Evolutionary conservation across 2,888 invertebrate species (phyloP), one percentile per base, ranked within the genome.

Genomic region (Cephus pygmeus): DNA sequence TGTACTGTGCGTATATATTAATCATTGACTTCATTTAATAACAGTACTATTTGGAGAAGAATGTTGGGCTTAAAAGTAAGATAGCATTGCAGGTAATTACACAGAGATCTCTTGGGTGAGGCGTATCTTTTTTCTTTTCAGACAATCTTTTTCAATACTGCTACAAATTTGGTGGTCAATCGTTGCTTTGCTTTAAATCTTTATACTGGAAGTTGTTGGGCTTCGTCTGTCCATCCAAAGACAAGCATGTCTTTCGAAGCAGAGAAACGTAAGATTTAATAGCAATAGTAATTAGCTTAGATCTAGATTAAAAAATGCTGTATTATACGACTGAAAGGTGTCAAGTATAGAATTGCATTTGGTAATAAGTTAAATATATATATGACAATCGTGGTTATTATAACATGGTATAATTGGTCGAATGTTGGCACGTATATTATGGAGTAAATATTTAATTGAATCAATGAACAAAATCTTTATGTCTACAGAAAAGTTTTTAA

Each of bases 401-500:
- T 23, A 23, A 23, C 2, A 56, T 9, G 9, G 9, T 56, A 23
- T 2, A 56, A 23, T 23, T 56, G 6, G 0, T 56, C 9, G 23
- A 56, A 9, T 15, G 0, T 15, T 40, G 9, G 9, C 6, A 56
- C 23, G 15, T 56, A 6, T 40, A 9, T 56, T 56, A 56, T 9
- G 2, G 23, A 56, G 56, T 23, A 56, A 56, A 56, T 9, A 56
- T 56, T 56, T 56, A 23, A 56, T 56, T 23, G 2, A 56, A 23
- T 56, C 56, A 0, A 23, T 56, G 23, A 40, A 40, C 0, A 0
- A 6, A 56, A 23, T 56, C 23, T 23, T 56, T 56, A 4, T 33
- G 23, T 69, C 23, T 73, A 73, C 79, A 91, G 91, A 92, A 35
- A 93, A 92, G 82, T 93, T 92, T 82, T 84, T 94, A 40, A 89